Percentiles rank a stretch among this genome's conserved stretches.
phyloP scores from a whole-genome alignment of 2,888 invertebrate species.

The Eupithecia tripunctaria region DNA sequence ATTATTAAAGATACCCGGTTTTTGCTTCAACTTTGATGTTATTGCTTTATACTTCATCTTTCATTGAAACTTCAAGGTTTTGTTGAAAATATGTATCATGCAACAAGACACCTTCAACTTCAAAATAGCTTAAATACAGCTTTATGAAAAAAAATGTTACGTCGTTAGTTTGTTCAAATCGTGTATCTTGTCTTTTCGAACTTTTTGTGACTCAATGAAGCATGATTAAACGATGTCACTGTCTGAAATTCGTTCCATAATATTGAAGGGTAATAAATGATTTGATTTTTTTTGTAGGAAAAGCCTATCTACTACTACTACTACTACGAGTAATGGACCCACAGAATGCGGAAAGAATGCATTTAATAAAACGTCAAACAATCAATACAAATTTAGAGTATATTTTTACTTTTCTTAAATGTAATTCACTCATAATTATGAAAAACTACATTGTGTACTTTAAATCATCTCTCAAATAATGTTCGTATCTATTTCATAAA shows the following conservation, averaged over 20 bases:
- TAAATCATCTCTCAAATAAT: too few species aligned
- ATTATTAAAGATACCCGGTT: neutral
- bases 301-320: neutral
- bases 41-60: neutral
- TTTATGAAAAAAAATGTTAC: too few species aligned
- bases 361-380: too few species aligned
- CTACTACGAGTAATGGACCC: too few species aligned
- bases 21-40: neutral
- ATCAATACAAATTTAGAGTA: too few species aligned
- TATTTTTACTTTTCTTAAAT: too few species aligned
- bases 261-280: neutral
- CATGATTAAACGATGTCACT: neutral
- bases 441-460: too few species aligned
- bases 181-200: neutral
- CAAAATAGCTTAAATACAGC: neutral
- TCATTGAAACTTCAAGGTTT: neutral
- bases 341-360: too few species aligned
- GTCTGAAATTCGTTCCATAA: neutral
- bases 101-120: too few species aligned
- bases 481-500: neutral
- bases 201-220: neutral
- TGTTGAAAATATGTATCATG: neutral
- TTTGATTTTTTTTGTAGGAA: neutral
- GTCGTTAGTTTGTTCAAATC: too few species aligned
- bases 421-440: neutral